Base-by-base conservation (phyloP, 1,140 invertebrate genomes). In the Babylonia areolata region DNA sequence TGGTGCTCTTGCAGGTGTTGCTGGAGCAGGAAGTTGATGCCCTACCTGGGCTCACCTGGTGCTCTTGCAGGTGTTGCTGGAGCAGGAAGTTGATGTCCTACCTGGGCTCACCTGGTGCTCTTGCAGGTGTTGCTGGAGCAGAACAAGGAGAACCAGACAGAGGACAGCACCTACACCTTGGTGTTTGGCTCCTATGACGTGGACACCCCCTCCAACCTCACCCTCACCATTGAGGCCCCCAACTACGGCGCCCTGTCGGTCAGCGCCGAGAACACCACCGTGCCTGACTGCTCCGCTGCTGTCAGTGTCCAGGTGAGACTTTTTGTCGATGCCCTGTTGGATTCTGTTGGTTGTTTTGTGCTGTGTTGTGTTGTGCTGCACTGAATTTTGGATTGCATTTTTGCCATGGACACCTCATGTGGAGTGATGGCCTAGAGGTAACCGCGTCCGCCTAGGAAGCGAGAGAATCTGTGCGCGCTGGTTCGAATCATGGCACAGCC, bases 101-200 rank as follows among this genome's bases (percentile, higher is more conserved):
- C 5, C 42, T 46, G 5, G 42, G 42, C 5, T 46, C 15, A 15
- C 15, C 5, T 46, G 5, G 42, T 71, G 64, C 6, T 9, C 31
- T 28, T 5, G 5, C 73, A 75, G 73, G 37, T 75, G 9, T 23
- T 75, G 33, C 33, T 75, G 73, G 73, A 75, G 73, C 73, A 75
- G 73, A 75, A 75, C 37, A 35, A 39, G 20, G 15, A 37, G 5
- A 75, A 75, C 73, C 31, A 75, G 73, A 75, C 33, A 17, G 73
- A 75, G 33, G 73, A 39, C n/a, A 75, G 6, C 15, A 37, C 31
- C 73, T 75, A 75, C 73, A 75, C 73, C 33, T 75, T 75, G 15
- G 73, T 75, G n/a, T 37, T 75, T 35, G 73, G 73, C 12, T 12
- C 73, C 15, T 75, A 75, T 23, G 73, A 75, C 73, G 73, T 75